Evolutionary conservation across 2,113 vertebrate genomes (phyloP).

Genomic region (Equus przewalskii): DNA sequence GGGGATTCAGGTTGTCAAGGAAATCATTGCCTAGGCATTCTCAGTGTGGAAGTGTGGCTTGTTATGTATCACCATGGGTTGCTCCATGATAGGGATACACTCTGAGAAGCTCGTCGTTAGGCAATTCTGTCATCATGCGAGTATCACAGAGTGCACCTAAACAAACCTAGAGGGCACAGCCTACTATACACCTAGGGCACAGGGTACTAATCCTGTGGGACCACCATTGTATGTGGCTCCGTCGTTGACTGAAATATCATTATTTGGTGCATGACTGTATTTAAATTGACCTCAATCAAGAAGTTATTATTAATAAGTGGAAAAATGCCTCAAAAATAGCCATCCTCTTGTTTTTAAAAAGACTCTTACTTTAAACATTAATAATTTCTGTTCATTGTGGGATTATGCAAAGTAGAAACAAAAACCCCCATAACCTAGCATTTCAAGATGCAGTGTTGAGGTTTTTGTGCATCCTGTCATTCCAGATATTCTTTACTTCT

Average conservation of each 20-base stretch:
- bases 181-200: no score
- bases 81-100: no score
- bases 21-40: background rate
- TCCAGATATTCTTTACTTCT: no score
- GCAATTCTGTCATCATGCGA: no score
- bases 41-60: background rate
- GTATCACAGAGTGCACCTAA: no score
- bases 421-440: accelerated
- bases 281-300: background rate
- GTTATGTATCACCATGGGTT: background rate
- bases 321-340: background rate
- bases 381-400: background rate
- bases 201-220: no score
- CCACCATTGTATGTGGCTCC: no score
- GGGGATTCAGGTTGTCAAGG: background rate
- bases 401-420: background rate
- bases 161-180: no score
- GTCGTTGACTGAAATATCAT: no score
- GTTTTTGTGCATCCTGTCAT: accelerated
- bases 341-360: background rate
- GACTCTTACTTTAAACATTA: background rate
- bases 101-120: no score
- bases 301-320: background rate
- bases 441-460: accelerated
- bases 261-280: background rate